These are phyloP conservation scores for Pseudochirops cupreus DNA, from an alignment of 2,797 vertebrate genomes.

Conservation along the genomic window DNA sequence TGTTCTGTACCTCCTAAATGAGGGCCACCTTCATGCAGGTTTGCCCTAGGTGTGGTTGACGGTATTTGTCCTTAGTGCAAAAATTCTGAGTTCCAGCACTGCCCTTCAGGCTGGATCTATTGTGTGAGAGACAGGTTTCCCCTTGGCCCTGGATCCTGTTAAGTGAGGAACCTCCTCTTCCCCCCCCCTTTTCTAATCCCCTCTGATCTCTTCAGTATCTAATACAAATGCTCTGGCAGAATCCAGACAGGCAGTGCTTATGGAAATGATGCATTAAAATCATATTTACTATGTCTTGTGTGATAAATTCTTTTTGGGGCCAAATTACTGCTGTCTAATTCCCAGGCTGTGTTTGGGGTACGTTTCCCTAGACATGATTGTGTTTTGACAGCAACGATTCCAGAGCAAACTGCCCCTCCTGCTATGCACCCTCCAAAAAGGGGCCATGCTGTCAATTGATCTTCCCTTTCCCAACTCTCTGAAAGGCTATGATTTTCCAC, in stretches of 20 bases:
- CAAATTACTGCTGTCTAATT: constrained; percentile 47
- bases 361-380: neutral
- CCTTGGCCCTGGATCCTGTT: neutral
- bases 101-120: neutral
- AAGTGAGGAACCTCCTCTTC: neutral
- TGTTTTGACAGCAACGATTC: neutral
- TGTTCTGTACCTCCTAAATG: neutral
- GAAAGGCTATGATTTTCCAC: neutral
- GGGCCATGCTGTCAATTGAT: neutral
- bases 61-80: neutral
- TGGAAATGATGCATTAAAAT: constrained; percentile 35
- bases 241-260: neutral
- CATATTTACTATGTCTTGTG: constrained; percentile 21
- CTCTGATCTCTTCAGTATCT: neutral
- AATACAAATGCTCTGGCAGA: neutral
- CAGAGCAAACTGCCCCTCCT: neutral
- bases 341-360: neutral
- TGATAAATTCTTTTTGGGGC: constrained; percentile 45
- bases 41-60: neutral
- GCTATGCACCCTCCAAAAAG: accelerated
- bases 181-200: neutral
- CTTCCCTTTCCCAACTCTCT: neutral
- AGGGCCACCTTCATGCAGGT: neutral
- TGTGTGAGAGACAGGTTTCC: neutral
- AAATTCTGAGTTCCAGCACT: neutral